Evolutionary conservation across 2,888 invertebrate genomes (phyloP).

Genomic region (Drepana falcataria): DNA sequence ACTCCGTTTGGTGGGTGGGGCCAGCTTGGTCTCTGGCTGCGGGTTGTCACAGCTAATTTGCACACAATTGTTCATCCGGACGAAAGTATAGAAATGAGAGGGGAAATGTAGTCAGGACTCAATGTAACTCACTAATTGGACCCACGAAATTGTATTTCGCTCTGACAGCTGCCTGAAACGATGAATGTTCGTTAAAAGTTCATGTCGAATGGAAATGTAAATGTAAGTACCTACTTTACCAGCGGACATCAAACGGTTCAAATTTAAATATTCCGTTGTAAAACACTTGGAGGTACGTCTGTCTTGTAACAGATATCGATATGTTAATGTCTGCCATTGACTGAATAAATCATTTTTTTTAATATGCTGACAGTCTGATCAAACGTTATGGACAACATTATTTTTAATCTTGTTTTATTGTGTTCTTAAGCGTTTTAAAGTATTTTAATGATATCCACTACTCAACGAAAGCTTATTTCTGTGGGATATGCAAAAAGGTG

Average conservation of each 20-base stretch:
- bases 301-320: too few relatives aligned
- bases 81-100: constrained; percentile 67
- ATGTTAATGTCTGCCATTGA: too few relatives aligned
- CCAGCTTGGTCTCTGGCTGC: constrained; percentile 45
- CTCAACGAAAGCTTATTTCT: too few relatives aligned
- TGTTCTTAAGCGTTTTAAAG: too few relatives aligned
- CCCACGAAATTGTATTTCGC: constrained; percentile 47
- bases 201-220: constrained; percentile 46
- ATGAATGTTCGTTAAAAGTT: constrained; percentile 53
- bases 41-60: constrained; percentile 71
- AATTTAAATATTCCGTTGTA: constrained; percentile 6
- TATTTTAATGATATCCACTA: too few relatives aligned
- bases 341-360: too few relatives aligned
- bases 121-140: constrained; percentile 63
- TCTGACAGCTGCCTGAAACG: constrained; percentile 30
- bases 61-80: constrained; percentile 70
- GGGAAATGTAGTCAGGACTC: constrained; percentile 53
- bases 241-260: constrained; percentile 28
- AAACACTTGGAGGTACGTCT: too few relatives aligned
- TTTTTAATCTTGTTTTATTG: too few relatives aligned
- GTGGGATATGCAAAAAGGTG: too few relatives aligned
- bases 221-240: constrained; percentile 39
- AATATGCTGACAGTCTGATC: too few relatives aligned
- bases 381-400: too few relatives aligned
- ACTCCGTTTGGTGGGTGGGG: constrained; percentile 10